These are phyloP conservation scores for Stichopus horrens DNA, from an alignment of 53 echinoderm and acorn worm species.

Conservation along the genomic window DNA sequence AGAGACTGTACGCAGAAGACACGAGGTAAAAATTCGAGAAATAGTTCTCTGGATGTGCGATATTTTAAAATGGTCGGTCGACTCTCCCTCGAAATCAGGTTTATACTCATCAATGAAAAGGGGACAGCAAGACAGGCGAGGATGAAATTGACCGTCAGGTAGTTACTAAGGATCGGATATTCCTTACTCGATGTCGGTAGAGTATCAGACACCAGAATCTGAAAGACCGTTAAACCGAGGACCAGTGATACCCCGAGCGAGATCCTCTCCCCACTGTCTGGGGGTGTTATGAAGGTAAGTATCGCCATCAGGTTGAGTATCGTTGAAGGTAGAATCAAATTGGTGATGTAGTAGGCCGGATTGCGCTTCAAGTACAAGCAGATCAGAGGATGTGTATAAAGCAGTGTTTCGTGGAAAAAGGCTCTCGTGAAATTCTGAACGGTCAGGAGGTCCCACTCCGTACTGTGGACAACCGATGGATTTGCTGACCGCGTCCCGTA, in stretches of 20 bases:
- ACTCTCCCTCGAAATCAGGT: background rate
- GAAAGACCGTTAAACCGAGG: slow-evolving; percentile 10
- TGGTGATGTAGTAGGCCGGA: slow-evolving; percentile 7
- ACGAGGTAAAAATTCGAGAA: background rate
- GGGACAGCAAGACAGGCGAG: background rate
- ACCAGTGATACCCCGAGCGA: background rate
- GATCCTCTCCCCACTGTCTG: background rate
- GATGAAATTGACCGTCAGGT: slow-evolving; percentile 9
- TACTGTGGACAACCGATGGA: background rate
- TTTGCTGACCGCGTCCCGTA: background rate
- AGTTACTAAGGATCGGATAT: background rate
- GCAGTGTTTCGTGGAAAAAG: background rate
- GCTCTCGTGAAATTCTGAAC: background rate
- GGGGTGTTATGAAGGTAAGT: background rate
- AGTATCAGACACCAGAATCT: background rate
- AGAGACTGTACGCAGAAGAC: background rate
- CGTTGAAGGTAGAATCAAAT: background rate
- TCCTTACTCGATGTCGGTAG: background rate
- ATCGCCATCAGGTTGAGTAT: background rate
- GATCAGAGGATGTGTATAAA: background rate
- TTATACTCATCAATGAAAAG: background rate
- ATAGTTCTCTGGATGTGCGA: background rate
- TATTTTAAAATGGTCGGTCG: background rate
- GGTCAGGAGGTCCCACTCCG: background rate
- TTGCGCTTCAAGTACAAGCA: background rate